Percentiles rank a stretch among this genome's conserved stretches.
These are phyloP conservation scores for Apostichopus leukothele DNA, from an alignment of 53 echinoderm and acorn worm genomes.

Conservation along the genomic window DNA sequence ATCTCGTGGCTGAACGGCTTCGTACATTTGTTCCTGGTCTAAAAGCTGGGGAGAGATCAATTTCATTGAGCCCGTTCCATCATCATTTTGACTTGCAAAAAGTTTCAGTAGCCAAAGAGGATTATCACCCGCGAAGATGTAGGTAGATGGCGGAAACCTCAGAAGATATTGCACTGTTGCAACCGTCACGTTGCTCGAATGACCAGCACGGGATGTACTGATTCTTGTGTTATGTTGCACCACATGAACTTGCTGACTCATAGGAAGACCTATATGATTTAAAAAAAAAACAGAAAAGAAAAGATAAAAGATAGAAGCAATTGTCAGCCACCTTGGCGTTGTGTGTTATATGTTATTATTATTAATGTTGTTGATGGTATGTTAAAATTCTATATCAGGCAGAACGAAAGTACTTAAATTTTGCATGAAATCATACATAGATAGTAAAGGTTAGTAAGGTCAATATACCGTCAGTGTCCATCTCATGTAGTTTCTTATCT, in stretches of 20 bases:
- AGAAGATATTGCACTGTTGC: neutral
- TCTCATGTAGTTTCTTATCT: too few species aligned
- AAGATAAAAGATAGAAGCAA: too few species aligned
- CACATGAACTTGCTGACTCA: neutral
- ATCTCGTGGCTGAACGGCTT: neutral
- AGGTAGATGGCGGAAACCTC: neutral
- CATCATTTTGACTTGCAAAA: conserved; percentile 2
- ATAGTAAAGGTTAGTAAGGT: too few species aligned
- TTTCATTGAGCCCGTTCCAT: neutral
- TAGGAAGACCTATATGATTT: neutral
- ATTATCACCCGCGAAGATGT: neutral
- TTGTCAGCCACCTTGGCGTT: too few species aligned
- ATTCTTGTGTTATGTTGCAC: neutral
- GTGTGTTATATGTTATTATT: too few species aligned
- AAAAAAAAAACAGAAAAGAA: too few species aligned
- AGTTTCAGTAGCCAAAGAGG: neutral
- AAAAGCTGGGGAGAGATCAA: conserved; percentile 17
- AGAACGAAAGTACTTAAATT: too few species aligned
- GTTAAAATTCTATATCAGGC: too few species aligned
- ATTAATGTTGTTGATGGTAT: too few species aligned
- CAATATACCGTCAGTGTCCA: too few species aligned
- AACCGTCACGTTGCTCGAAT: neutral
- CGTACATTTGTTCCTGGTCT: neutral
- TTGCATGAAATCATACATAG: too few species aligned
- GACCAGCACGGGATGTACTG: neutral